A percentile compares a stretch with the other conserved stretches of the same genome.
phyloP scores from a whole-genome alignment of 2,113 vertebrate species.

The Apus apus region DNA sequence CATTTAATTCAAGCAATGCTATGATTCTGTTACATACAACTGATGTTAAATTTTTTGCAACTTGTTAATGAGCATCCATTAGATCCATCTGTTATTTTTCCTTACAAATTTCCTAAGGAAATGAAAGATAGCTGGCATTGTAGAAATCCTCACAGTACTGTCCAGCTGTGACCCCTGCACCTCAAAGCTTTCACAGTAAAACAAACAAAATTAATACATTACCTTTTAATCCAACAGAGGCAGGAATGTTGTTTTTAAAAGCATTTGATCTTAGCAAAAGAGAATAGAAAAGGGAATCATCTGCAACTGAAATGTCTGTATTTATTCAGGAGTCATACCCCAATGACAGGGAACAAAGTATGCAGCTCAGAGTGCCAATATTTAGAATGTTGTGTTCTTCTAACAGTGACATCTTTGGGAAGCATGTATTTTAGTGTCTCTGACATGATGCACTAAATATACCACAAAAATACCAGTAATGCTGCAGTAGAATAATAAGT shows the following conservation, averaged over 20 bases:
- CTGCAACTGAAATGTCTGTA: background rate
- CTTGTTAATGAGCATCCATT: background rate
- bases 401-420: background rate
- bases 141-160: background rate
- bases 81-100: background rate
- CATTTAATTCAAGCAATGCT: background rate
- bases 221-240: background rate
- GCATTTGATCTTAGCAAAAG: constrained; percentile 5
- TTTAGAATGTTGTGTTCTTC: background rate
- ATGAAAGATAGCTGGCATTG: background rate
- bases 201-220: background rate
- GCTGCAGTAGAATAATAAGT: background rate
- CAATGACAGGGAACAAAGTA: background rate
- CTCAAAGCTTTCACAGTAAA: background rate
- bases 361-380: background rate
- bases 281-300: background rate
- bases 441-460: background rate
- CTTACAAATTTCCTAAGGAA: background rate
- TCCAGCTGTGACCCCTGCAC: background rate
- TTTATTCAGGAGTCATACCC: background rate
- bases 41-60: background rate
- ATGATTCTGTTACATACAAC: background rate
- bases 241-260: background rate
- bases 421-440: background rate
- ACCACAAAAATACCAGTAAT: background rate